phyloP scores from a whole-genome alignment of 2,113 vertebrate genomes.

The Motacilla alba region DNA sequence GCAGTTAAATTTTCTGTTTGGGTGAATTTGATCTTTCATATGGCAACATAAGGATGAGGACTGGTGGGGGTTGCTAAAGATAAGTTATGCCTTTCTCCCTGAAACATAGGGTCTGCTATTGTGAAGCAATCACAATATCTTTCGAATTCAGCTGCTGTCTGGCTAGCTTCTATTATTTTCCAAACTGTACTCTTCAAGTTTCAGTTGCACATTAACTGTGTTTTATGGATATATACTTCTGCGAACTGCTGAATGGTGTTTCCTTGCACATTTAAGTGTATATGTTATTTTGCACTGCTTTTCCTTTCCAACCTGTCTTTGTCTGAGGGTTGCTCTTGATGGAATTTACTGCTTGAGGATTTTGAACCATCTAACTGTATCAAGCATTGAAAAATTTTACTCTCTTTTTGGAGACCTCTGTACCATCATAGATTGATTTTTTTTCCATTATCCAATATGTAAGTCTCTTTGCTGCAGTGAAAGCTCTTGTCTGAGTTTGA shows the following conservation, averaged over 20 bases:
- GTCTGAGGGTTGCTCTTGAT: not conserved
- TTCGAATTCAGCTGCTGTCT: not conserved
- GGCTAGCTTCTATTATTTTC: not conserved
- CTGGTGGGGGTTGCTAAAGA: not conserved
- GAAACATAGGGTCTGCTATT: not conserved
- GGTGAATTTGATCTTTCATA: not conserved
- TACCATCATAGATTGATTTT: not conserved
- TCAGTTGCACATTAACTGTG: not conserved
- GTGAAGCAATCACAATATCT: not conserved
- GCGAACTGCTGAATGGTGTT: not conserved
- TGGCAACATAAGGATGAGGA: not conserved
- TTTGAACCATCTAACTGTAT: not conserved
- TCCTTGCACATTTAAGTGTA: not conserved
- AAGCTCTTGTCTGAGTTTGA: not conserved
- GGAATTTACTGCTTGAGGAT: not conserved
- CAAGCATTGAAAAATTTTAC: not conserved
- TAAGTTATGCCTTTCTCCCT: not conserved
- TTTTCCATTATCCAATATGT: not conserved
- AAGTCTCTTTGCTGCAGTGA: not conserved
- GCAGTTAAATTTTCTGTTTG: conserved; percentile 1
- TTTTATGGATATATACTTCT: not conserved
- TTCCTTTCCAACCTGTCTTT: not conserved
- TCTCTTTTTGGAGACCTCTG: not conserved
- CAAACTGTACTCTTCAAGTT: not conserved
- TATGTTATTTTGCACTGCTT: not conserved